phyloP scores from a whole-genome alignment of 1,140 invertebrate genomes.

The Drosophila triauraria region DNA sequence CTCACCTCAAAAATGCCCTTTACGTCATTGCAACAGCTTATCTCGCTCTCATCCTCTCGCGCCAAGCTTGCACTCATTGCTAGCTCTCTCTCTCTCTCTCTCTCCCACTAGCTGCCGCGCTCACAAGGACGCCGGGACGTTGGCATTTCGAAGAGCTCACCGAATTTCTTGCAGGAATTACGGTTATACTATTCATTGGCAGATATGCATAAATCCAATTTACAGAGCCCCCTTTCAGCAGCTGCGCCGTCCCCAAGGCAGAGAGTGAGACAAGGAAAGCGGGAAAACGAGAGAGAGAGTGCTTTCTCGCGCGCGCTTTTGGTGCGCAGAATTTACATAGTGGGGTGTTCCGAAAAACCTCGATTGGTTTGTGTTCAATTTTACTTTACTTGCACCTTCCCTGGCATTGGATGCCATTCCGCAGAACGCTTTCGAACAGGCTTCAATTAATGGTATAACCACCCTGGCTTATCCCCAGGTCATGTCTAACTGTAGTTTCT shows the following conservation, averaged over 20 bases:
- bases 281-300: constrained; percentile 28
- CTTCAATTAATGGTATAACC: no score
- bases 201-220: constrained; percentile 64
- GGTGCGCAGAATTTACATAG: constrained; percentile 28
- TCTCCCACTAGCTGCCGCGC: background rate
- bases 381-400: no score
- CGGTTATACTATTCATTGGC: constrained; percentile 31
- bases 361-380: background rate
- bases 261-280: constrained; percentile 6
- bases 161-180: constrained; percentile 26
- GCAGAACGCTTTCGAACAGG: no score
- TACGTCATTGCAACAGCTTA: constrained; percentile 17
- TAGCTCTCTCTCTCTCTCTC: background rate
- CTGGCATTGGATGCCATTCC: no score
- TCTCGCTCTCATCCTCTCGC: background rate
- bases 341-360: constrained; percentile 26
- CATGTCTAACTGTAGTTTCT: no score
- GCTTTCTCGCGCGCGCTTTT: constrained; percentile 59
- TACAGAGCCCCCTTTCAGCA: constrained; percentile 39
- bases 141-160: constrained; percentile 25
- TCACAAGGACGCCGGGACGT: constrained; percentile 42
- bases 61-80: constrained; percentile 7
- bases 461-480: no score
- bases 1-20: constrained; percentile 9
- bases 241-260: constrained; percentile 23